Percentiles rank a stretch among this genome's conserved stretches.
These are phyloP conservation scores for Zaprionus gabonicus DNA, from an alignment of 1,140 invertebrate genomes.

Conservation along the genomic window DNA sequence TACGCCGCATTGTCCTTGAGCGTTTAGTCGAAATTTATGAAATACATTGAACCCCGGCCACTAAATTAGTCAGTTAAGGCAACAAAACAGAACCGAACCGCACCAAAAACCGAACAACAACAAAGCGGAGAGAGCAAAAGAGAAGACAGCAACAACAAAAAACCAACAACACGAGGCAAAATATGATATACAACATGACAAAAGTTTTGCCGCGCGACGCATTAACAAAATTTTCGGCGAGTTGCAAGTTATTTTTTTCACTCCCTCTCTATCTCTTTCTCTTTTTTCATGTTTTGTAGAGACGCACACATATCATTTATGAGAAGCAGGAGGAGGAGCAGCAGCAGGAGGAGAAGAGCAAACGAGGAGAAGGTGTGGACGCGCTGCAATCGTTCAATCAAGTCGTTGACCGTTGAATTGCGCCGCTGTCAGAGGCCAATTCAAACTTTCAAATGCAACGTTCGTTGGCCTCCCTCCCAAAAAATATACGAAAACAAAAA, in stretches of 20 bases:
- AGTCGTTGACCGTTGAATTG: constrained; percentile 35
- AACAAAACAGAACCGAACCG: constrained; percentile 22
- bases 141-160: constrained; percentile 22
- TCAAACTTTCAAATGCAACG: constrained; percentile 44
- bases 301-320: constrained; percentile 12
- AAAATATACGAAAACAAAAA: background rate
- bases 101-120: constrained; percentile 15
- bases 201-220: constrained; percentile 73
- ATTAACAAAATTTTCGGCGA: constrained; percentile 69
- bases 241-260: constrained; percentile 38
- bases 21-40: constrained; percentile 81
- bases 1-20: constrained; percentile 71
- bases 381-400: constrained; percentile 38
- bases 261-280: background rate
- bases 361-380: background rate
- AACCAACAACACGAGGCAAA: constrained; percentile 36
- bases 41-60: constrained; percentile 77
- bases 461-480: constrained; percentile 4
- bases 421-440: constrained; percentile 33
- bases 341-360: background rate
- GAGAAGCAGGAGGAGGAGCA: background rate
- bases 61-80: constrained; percentile 80
- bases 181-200: constrained; percentile 61
- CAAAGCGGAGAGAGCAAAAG: constrained; percentile 21
- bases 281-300: constrained; percentile 23